phyloP scores from a whole-genome alignment of 2,113 vertebrate species.

The Orthochromis malagaraziensis region DNA sequence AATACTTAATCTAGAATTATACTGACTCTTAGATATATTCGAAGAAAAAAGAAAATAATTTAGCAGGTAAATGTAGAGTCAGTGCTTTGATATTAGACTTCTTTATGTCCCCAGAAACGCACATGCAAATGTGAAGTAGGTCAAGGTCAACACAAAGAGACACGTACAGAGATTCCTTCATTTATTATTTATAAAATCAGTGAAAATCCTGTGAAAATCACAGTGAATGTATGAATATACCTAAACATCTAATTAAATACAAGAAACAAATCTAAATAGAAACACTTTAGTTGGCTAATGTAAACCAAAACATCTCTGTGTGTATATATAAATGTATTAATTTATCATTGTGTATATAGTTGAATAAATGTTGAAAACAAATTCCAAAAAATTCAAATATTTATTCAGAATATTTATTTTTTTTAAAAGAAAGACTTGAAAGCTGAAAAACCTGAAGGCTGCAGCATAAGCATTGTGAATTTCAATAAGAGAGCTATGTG shows the following conservation, averaged over 20 bases:
- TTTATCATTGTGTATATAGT: not conserved
- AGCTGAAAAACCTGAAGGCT: not conserved
- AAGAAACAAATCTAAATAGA: not conserved
- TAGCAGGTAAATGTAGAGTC: not conserved
- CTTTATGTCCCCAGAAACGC: not conserved
- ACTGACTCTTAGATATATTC: not conserved
- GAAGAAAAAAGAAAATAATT: not conserved
- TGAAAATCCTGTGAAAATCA: not conserved
- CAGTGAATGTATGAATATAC: not conserved
- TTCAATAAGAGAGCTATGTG: not conserved
- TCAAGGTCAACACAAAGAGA: not conserved
- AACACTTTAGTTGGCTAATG: not conserved
- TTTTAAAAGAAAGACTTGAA: not conserved
- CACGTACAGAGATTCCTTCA: not conserved
- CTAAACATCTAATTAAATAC: not conserved
- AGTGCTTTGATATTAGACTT: not conserved
- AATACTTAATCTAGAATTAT: not conserved
- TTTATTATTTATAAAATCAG: not conserved
- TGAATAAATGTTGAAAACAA: not conserved
- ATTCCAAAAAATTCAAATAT: not conserved
- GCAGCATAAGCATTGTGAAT: not conserved
- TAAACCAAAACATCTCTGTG: not conserved
- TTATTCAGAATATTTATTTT: rapidly evolving
- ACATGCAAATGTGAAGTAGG: not conserved
- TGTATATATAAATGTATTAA: not conserved